Conservation (phyloP, 2,113 vertebrate genomes). For the Coptodon bakossiorum region DNA sequence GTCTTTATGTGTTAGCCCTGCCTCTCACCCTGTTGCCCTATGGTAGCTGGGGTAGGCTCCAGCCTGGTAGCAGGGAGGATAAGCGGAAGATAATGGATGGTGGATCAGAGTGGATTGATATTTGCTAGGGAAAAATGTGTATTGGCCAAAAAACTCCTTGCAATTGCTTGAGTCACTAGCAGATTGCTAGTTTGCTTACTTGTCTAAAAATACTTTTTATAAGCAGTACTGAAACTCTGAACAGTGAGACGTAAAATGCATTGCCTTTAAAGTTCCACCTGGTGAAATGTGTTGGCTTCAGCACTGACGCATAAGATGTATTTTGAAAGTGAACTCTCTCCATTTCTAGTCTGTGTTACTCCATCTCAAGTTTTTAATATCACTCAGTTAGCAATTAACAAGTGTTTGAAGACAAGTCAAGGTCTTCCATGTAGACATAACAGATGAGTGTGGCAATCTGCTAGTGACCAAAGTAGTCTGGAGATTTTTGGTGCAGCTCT, state of each 20-base stretch:
- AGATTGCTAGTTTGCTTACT: neutral
- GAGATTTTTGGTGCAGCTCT: neutral
- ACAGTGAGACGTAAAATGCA: accelerated
- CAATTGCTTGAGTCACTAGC: neutral
- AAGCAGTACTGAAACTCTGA: neutral
- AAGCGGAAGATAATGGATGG: neutral
- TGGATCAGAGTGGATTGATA: neutral
- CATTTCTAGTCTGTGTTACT: neutral
- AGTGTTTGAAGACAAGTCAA: neutral
- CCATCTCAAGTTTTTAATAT: neutral
- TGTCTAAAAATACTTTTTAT: neutral
- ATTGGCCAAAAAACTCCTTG: neutral
- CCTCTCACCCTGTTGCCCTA: neutral
- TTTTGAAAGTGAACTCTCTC: neutral
- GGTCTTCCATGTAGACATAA: neutral
- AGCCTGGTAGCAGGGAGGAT: neutral
- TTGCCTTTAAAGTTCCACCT: neutral
- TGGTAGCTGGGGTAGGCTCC: neutral
- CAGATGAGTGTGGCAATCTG: neutral
- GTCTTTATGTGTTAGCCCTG: neutral
- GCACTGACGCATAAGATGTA: accelerated
- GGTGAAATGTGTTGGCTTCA: neutral
- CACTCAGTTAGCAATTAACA: neutral
- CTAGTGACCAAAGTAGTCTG: neutral
- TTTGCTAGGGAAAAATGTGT: neutral